Evolutionary conservation across 2,888 invertebrate species (phyloP), one percentile per base, ranked within the genome.

Genomic region (Euplexia lucipara): DNA sequence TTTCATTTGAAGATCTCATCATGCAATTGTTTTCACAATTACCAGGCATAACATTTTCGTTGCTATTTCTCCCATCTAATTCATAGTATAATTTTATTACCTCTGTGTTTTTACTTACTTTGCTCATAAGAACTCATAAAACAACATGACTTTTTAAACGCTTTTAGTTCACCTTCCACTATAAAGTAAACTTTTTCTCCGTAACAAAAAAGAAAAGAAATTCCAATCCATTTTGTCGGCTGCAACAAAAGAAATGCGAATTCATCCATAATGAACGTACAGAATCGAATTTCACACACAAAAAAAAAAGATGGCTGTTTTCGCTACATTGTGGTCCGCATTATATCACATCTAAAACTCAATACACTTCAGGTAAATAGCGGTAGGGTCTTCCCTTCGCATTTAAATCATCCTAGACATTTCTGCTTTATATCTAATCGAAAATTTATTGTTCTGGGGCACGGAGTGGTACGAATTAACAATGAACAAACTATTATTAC

Each of bases 361-460:
- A 87, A 89, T 88, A 83, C 80, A 88, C 89, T 90, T 82, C 94
- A 95, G 95, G 95, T 94, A 95, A 91, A 93, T 91, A 92, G 82
- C 78, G 82, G 83, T 86, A 89, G 91, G 91, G 69, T 77, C 89
- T 85, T 86, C 90, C 92, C 90, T 86, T 83, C 71, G 42, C 68
- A 71, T 81, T 92, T 93, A 93, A 94, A 94, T 95, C 90, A 90
- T 79, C 56, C 78, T 74, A 89, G 90, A 91, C 90, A 86, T 90
- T 91, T 89, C 87, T 86, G 86, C 87, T 89, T 92, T 91, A 90
- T 87, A 90, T 88, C 93, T 94, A 95, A 95, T 95, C 94, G 93
- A 79, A 90, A 93, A 95, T 95, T 95, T 95, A 95, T 95, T 92
- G 88, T 91, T 88, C 83, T 82, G 82, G 91, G 95, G 95, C 94